Evolutionary conservation across 2,113 vertebrate genomes (phyloP).

Genomic region (Psammodynastes pulverulentus): DNA sequence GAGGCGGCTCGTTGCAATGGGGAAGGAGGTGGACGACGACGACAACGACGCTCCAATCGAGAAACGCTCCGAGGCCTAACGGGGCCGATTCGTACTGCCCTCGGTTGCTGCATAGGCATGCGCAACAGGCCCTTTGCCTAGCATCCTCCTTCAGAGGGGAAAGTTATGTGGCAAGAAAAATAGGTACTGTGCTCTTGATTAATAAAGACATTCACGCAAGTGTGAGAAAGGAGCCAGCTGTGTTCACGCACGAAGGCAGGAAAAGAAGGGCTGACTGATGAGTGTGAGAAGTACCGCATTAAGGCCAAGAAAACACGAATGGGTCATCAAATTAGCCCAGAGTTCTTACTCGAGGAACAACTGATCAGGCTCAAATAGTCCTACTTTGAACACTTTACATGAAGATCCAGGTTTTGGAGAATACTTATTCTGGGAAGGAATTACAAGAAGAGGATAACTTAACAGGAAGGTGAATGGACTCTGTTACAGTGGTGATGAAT

Average conservation of each 20-base stretch:
- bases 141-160: not conserved
- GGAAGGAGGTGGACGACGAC: not conserved
- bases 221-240: too few species aligned
- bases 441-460: not conserved
- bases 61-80: constrained; percentile 6
- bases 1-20: not conserved
- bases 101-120: not conserved
- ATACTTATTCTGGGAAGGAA: not conserved
- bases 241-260: not conserved
- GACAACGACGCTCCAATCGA: not conserved
- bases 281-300: not conserved
- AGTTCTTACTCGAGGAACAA: not conserved
- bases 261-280: not conserved
- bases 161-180: not conserved
- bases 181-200: not conserved
- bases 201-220: not conserved
- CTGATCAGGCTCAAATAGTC: not conserved
- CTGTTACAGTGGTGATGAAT: not conserved
- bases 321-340: not conserved
- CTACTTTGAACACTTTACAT: not conserved
- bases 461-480: not conserved
- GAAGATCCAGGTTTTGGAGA: not conserved
- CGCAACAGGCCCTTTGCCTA: not conserved
- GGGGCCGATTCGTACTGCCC: not conserved
- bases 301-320: not conserved